phyloP scores from a whole-genome alignment of 2,888 invertebrate species.

The Rosalia funebris region DNA sequence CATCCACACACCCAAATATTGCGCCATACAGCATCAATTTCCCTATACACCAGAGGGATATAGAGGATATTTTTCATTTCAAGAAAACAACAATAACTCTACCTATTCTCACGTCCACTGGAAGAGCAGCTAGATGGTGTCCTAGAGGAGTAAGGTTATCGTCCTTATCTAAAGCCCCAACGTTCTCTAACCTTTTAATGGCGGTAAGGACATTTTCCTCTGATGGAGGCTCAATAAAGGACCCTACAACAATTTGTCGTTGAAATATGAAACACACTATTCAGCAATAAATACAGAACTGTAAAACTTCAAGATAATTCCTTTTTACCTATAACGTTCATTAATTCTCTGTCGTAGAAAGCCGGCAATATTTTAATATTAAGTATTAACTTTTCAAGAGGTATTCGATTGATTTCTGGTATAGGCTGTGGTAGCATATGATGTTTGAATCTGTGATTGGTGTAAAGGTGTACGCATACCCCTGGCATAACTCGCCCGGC shows the following conservation, averaged over 20 bases:
- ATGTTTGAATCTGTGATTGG: slow-evolving; percentile 74
- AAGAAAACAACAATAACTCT: neutral
- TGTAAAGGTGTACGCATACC: slow-evolving; percentile 87
- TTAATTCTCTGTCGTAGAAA: slow-evolving; percentile 55
- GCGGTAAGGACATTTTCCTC: slow-evolving; percentile 76
- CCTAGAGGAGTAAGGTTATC: slow-evolving; percentile 85
- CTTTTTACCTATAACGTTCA: slow-evolving; percentile 55
- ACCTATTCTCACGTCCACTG: slow-evolving; percentile 92
- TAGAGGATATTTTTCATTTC: neutral
- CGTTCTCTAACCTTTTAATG: slow-evolving; percentile 75
- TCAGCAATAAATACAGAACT: no score
- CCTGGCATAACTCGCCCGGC: slow-evolving; percentile 93
- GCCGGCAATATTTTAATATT: slow-evolving; percentile 77
- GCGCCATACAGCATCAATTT: slow-evolving; percentile 92
- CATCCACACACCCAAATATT: slow-evolving; percentile 91
- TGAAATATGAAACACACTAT: no score
- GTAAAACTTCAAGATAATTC: no score
- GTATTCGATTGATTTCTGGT: slow-evolving; percentile 90
- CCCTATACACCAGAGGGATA: no score
- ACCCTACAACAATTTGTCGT: slow-evolving; percentile 62
- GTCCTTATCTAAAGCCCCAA: slow-evolving; percentile 81
- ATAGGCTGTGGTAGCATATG: slow-evolving; percentile 79
- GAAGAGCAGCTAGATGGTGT: slow-evolving; percentile 86
- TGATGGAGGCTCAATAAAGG: slow-evolving; percentile 79
- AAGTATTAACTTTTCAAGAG: slow-evolving; percentile 83